Conservation (phyloP, 2,113 vertebrate species). For the Passer montanus region DNA sequence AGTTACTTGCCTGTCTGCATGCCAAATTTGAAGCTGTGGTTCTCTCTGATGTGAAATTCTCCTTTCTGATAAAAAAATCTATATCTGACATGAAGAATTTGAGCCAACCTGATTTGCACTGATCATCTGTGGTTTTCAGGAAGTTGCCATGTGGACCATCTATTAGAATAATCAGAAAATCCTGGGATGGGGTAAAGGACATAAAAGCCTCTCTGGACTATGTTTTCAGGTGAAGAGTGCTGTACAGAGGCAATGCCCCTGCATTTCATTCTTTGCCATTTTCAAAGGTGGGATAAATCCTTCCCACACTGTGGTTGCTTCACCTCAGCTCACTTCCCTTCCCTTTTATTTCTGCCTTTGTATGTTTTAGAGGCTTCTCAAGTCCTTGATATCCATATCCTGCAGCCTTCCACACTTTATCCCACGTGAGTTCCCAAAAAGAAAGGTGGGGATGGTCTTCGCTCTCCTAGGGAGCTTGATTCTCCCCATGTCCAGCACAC, state of each 20-base stretch:
- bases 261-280: background rate
- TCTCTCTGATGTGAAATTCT: constrained; percentile 28
- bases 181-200: background rate
- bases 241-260: background rate
- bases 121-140: background rate
- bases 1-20: background rate
- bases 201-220: background rate
- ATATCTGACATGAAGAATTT: background rate
- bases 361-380: background rate
- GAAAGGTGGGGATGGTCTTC: background rate
- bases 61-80: background rate
- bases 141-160: background rate
- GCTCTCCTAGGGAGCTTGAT: background rate
- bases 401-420: background rate
- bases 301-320: background rate
- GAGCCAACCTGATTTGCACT: background rate
- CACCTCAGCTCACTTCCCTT: background rate
- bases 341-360: background rate
- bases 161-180: background rate
- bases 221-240: background rate
- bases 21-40: background rate
- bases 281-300: background rate
- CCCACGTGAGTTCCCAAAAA: background rate
- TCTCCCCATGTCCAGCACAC: background rate
- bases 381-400: background rate